Base-by-base conservation (phyloP, 1,140 invertebrate genomes). In the Neelides sp. region DNA sequence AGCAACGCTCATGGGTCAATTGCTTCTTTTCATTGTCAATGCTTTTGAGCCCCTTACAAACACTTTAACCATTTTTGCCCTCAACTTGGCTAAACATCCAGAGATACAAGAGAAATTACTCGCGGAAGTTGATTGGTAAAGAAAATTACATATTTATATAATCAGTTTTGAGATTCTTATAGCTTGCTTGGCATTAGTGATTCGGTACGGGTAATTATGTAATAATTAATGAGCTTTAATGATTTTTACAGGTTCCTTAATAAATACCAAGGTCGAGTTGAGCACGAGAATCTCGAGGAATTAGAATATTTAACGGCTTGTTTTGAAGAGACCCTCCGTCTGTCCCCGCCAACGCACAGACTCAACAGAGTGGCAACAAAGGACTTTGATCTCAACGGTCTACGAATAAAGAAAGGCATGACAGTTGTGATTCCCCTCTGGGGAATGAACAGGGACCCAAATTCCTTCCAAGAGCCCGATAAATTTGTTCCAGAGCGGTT, bases 391-490 rank as follows among this genome's bases (percentile, higher is more conserved):
- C 12, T 51, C 17, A 39, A 39, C 24, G 32, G 32, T n/a, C 15
- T 59, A 1, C 27, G 20, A 34, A 57, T 59, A 48, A 36, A 34
- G 19, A 51, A 54, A 52, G 74, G 71, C 7, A 72, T 69, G 26
- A 64, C 62, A 49, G 42, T 78, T 17, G 61, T 70, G 22, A 71
- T 79, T 50, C 75, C 75, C 12, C 59, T 69, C 0, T 72, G 73
- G 46, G 71, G 71, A 20, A 70, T 83, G 22, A 81, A 85, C 54
- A 65, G 71, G 24, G 76, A 83, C 68, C 70, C 74, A 19, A 52
- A 72, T 10, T 68, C 72, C 32, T 78, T 71, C 52, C 67, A 68
- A 1, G 63, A 69, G 8, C 62, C 75, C 0, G 58, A 68, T 0
- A 67, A 74, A 28, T 80, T 70, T 53, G 64, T 75, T 1, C 78